Percentiles rank a stretch among this genome's conserved stretches.
These are phyloP conservation scores for Gobio occitaniae DNA, from an alignment of 2,797 vertebrate species.

Conservation along the genomic window DNA sequence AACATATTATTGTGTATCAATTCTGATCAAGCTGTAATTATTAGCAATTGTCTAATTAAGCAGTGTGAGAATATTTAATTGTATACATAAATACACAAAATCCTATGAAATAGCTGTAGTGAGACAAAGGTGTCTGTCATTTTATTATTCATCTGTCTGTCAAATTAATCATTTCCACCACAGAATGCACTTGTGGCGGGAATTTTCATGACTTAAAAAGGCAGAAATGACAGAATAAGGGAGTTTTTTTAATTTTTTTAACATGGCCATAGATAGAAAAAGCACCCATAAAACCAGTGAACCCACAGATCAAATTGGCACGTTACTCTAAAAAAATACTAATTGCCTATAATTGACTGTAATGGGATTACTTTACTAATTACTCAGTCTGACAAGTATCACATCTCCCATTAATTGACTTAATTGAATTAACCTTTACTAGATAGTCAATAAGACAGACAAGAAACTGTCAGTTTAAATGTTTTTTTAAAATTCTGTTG, in stretches of 20 bases:
- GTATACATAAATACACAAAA: background rate
- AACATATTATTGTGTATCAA: background rate
- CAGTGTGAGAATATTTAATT: background rate
- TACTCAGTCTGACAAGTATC: background rate
- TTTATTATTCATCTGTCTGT: background rate
- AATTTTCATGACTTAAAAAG: background rate
- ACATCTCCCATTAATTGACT: background rate
- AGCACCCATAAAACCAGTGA: background rate
- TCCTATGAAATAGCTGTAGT: too few relatives aligned
- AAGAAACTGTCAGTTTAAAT: background rate
- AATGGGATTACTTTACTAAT: slow-evolving; percentile 25
- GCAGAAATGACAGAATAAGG: background rate
- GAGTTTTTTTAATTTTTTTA: background rate
- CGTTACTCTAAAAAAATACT: background rate
- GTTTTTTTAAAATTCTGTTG: background rate
- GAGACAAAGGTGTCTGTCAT: background rate
- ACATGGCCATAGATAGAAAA: background rate
- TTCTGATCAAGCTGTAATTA: too few relatives aligned
- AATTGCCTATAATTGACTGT: background rate
- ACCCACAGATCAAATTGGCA: background rate
- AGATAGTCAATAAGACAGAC: background rate
- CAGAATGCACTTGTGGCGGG: too few relatives aligned
- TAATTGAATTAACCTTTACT: background rate
- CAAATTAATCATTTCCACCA: too few relatives aligned
- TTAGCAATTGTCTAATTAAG: background rate